Evolutionary conservation across 1,140 invertebrate species (phyloP).

Genomic region (Zaprionus ghesquierei): DNA sequence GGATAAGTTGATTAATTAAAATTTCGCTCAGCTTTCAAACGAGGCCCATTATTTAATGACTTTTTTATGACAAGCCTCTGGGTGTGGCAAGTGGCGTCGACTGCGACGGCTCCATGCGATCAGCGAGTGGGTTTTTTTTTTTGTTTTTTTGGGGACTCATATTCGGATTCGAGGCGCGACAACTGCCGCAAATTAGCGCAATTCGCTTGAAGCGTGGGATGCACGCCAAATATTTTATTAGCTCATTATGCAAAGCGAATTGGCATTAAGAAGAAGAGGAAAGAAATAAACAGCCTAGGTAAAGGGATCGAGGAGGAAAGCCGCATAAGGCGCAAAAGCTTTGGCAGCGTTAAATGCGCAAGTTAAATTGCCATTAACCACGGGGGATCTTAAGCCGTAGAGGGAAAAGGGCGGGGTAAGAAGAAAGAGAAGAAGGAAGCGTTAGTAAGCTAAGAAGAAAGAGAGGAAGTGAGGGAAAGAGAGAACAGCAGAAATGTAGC

Average conservation of each 20-base stretch:
- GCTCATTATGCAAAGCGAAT: slow-evolving; percentile 80
- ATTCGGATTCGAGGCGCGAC: slow-evolving; percentile 67
- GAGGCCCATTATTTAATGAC: slow-evolving; percentile 77
- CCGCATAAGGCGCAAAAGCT: slow-evolving; percentile 20
- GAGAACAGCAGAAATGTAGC: too few relatives aligned
- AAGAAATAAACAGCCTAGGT: neutral
- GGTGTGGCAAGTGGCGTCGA: slow-evolving; percentile 58
- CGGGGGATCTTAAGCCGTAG: slow-evolving; percentile 7
- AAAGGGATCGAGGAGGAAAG: neutral
- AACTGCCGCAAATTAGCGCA: slow-evolving; percentile 77
- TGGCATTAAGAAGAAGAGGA: too few relatives aligned
- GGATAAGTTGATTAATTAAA: slow-evolving; percentile 73
- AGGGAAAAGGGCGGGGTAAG: neutral
- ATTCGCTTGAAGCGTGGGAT: slow-evolving; percentile 66
- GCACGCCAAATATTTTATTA: slow-evolving; percentile 80
- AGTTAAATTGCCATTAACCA: slow-evolving; percentile 45
- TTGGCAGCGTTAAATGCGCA: slow-evolving; percentile 38
- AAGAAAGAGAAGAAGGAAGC: neutral
- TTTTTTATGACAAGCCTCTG: slow-evolving; percentile 67
- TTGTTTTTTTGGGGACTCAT: neutral
- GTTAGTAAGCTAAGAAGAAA: too few relatives aligned
- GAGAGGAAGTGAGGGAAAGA: neutral
- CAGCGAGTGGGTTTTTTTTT: slow-evolving; percentile 32
- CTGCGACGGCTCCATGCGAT: slow-evolving; percentile 2
- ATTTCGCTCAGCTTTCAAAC: slow-evolving; percentile 74